Evolutionary conservation across 2,888 invertebrate genomes (phyloP), one percentile per base, ranked within the genome.

Genomic region (Andrena trimmerana): DNA sequence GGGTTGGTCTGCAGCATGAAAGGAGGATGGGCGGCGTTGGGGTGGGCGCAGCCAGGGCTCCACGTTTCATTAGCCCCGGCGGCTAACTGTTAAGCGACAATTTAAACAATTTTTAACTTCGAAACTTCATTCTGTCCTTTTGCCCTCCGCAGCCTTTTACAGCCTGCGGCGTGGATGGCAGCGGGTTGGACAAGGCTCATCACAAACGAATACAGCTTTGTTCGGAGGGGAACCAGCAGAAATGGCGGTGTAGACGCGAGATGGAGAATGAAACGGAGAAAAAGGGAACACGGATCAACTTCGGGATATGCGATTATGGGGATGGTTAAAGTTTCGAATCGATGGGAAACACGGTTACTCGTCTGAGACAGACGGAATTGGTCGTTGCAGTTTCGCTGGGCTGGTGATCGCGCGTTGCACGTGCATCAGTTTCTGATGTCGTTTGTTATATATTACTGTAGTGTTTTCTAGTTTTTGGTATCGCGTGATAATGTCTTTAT

Each of bases 21-120:
- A 63, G 70, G 83, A 48, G 65, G 69, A 65, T 52, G 63, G 70
- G 66, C 59, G 74, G 75, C 81, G 65, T 57, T 78, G 71, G 84
- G 84, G 78, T 65, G 78, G 72, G 82, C 59, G 77, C 42, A 84
- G 86, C 67, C 83, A 72, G 76, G 82, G 86, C 88, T 90, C 90
- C 89, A 90, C 90, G 92, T 92, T 92, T 92, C 92, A 92, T 93
- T 93, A 92, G 90, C 92, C 90, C 90, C 91, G 90, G 89, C 90
- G 92, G 91, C 92, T 91, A 90, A 90, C 91, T 91, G 92, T 93
- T 93, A 93, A 92, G 90, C 92, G 91, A 92, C 91, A 93, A 93
- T 93, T 93, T 92, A 90, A 93, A 91, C 92, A 93, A 93, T 93
- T 93, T 93, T 93, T 93, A 93, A 93, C 90, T 92, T 92, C 78